Evolutionary conservation across 2,888 invertebrate genomes (phyloP).

Genomic region (Harmothoe impar): DNA sequence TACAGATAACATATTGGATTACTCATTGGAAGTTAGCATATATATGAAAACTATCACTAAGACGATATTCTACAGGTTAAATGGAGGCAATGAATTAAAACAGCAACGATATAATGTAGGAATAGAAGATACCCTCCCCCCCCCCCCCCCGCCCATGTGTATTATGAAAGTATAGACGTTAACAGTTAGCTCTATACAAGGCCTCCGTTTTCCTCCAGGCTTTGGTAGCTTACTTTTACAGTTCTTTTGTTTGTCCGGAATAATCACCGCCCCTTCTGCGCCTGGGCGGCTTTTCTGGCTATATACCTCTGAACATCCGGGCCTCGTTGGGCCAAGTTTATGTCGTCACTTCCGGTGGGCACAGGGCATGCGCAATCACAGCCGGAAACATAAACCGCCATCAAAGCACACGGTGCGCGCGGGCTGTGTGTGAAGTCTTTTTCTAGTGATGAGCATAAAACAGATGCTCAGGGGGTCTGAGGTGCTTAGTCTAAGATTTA

Average conservation of each 20-base stretch:
- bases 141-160: too few species aligned
- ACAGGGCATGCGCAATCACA: constrained; percentile 50
- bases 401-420: constrained; percentile 11
- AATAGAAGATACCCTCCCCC: too few species aligned
- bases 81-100: too few species aligned
- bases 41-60: too few species aligned
- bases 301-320: constrained; percentile 35
- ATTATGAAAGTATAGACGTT: too few species aligned
- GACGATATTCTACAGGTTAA: too few species aligned
- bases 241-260: background rate
- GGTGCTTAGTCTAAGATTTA: constrained; percentile 6
- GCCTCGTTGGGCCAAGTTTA: constrained; percentile 40
- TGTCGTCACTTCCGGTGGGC: constrained; percentile 49
- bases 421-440: constrained; percentile 43
- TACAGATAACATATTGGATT: too few species aligned
- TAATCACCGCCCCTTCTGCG: background rate
- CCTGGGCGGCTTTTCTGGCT: background rate
- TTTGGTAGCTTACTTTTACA: background rate
- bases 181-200: too few species aligned
- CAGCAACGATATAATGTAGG: too few species aligned
- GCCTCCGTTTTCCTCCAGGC: background rate
- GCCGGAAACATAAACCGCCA: constrained; percentile 43
- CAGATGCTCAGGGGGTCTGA: constrained; percentile 19
- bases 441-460: constrained; percentile 50
- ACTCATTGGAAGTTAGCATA: too few species aligned